phyloP scores from a whole-genome alignment of 2,888 invertebrate species.

The Sylvicola cinctus region DNA sequence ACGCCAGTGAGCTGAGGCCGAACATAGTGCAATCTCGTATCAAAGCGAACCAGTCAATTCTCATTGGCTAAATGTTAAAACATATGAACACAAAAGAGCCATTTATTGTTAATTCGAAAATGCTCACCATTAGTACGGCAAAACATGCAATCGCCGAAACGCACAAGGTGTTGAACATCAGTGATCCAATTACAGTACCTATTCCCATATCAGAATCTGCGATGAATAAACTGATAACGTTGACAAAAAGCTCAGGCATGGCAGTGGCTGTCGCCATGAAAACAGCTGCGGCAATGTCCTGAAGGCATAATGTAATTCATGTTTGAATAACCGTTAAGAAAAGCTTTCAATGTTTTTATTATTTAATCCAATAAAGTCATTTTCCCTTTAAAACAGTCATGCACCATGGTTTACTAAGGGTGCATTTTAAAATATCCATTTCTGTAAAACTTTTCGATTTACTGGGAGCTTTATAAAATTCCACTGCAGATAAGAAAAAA shows the following conservation, averaged over 20 bases:
- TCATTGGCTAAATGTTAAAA: constrained; percentile 31
- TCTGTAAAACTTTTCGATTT: no score
- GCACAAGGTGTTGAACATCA: constrained; percentile 58
- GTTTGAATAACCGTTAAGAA: constrained; percentile 1
- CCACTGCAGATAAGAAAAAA: no score
- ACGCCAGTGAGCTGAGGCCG: constrained; percentile 38
- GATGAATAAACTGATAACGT: constrained; percentile 60
- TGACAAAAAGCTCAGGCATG: constrained; percentile 73
- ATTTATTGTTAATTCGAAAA: no score
- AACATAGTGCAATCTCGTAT: constrained; percentile 55
- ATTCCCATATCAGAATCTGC: constrained; percentile 59
- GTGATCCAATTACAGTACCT: constrained; percentile 61
- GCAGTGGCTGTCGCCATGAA: constrained; percentile 84
- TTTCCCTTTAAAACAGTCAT: no score
- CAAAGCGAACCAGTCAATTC: constrained; percentile 49
- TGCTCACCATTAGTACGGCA: constrained; percentile 21
- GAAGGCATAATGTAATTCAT: constrained; percentile 10
- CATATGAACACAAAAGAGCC: neutral
- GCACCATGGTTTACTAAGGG: no score
- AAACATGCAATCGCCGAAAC: constrained; percentile 55
- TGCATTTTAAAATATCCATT: no score
- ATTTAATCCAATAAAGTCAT: no score
- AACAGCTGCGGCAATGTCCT: constrained; percentile 80
- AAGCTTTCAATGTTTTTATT: no score
- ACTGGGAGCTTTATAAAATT: no score